Conservation (phyloP, 2,797 vertebrate species). For the Lepidocolaptes lacrymiger region DNA sequence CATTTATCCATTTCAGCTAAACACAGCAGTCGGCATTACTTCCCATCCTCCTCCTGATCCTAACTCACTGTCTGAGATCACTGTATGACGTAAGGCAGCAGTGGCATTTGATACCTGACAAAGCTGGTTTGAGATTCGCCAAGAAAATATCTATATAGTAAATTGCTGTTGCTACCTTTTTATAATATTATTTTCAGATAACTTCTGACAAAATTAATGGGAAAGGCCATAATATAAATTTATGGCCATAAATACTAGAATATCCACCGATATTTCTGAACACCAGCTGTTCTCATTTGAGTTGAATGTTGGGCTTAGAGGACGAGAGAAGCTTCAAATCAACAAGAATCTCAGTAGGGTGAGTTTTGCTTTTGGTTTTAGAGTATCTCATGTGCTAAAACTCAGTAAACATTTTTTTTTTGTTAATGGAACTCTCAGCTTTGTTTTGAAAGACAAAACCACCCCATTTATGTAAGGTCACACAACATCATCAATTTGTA, state of each 20-base stretch:
- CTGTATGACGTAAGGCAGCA: background rate
- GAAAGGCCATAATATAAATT: background rate
- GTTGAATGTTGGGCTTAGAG: background rate
- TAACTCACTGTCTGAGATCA: background rate
- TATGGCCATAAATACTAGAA: background rate
- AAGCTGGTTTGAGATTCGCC: background rate
- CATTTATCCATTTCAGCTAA: conserved; percentile 1
- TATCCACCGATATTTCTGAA: background rate
- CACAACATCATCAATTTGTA: background rate
- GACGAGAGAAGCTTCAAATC: background rate
- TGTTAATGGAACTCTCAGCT: background rate
- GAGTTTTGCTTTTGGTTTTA: background rate
- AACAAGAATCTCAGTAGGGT: background rate
- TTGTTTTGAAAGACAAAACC: background rate
- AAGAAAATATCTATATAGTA: background rate
- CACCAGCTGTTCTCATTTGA: background rate
- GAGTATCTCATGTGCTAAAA: background rate
- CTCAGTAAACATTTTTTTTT: background rate
- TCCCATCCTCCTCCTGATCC: background rate
- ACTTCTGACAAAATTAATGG: background rate
- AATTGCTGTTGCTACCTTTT: background rate
- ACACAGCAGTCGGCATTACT: background rate
- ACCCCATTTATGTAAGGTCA: background rate
- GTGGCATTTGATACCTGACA: background rate
- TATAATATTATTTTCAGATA: background rate